Percentiles rank a stretch among this genome's conserved stretches.
Conservation (phyloP, 30 jellyfish, hydroid and myxozoan genomes). For the Hydra vulgaris region DNA sequence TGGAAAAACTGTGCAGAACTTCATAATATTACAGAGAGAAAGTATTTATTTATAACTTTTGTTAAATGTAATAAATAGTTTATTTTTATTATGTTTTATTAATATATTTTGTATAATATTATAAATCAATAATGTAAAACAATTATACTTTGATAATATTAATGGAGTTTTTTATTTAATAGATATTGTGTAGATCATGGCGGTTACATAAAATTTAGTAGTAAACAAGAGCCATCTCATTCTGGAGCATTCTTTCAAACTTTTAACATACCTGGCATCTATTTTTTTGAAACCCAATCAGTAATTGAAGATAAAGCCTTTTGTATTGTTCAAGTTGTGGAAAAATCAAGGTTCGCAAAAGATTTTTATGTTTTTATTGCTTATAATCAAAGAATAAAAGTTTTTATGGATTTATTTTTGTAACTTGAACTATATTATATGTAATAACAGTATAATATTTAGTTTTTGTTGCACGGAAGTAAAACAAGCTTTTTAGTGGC, state of each 20-base stretch:
- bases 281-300: slow-evolving; percentile 34
- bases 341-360: slow-evolving; percentile 32
- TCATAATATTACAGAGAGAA: slow-evolving; percentile 29
- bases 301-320: slow-evolving; percentile 30
- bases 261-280: slow-evolving; percentile 31
- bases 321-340: slow-evolving; percentile 37
- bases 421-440: too few species aligned
- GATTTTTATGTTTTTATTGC: background rate
- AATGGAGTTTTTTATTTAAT: background rate
- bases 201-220: slow-evolving; percentile 10
- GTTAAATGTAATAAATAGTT: too few species aligned
- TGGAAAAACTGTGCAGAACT: slow-evolving; percentile 31
- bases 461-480: too few species aligned
- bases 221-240: slow-evolving; percentile 27
- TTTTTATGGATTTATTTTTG: too few species aligned
- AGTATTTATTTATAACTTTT: too few species aligned
- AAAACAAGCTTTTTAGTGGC: too few species aligned
- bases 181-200: slow-evolving; percentile 39
- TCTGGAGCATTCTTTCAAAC: slow-evolving; percentile 36
- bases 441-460: too few species aligned
- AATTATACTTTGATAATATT: too few species aligned
- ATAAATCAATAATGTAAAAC: too few species aligned
- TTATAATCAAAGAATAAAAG: background rate
- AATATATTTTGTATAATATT: too few species aligned
- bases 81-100: too few species aligned